phyloP scores from a whole-genome alignment of 2,888 invertebrate species.

The Tethea ocularis region DNA sequence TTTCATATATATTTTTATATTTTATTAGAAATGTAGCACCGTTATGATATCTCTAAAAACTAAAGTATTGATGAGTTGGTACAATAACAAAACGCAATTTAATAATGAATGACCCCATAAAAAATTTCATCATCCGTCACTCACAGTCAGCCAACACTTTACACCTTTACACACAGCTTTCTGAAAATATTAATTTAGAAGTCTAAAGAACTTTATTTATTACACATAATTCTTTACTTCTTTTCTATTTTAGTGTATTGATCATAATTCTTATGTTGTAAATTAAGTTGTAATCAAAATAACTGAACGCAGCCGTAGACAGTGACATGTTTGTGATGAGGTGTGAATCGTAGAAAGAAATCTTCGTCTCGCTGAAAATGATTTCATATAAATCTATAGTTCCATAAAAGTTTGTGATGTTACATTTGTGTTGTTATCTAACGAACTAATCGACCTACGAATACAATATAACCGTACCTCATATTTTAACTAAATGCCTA shows the following conservation, averaged over 20 bases:
- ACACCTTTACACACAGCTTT: too few species aligned
- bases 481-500: slow-evolving; percentile 59
- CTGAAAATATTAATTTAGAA: too few species aligned
- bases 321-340: slow-evolving; percentile 83
- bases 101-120: too few species aligned
- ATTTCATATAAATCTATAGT: slow-evolving; percentile 62
- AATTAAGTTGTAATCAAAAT: background rate
- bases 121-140: too few species aligned
- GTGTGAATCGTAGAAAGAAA: slow-evolving; percentile 75
- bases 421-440: slow-evolving; percentile 57
- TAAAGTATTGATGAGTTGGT: slow-evolving; percentile 19
- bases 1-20: too few species aligned
- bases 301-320: slow-evolving; percentile 11
- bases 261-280: background rate
- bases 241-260: background rate
- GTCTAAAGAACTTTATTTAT: too few species aligned
- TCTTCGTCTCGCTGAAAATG: slow-evolving; percentile 68
- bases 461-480: slow-evolving; percentile 61
- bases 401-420: slow-evolving; percentile 71
- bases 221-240: too few species aligned
- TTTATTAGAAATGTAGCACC: too few species aligned
- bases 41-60: too few species aligned
- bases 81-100: too few species aligned
- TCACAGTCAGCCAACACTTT: too few species aligned
- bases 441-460: slow-evolving; percentile 51